A percentile compares a stretch with the other conserved stretches of the same genome.
phyloP scores from a whole-genome alignment of 2,797 vertebrate genomes.

The Macrochelys suwanniensis region DNA sequence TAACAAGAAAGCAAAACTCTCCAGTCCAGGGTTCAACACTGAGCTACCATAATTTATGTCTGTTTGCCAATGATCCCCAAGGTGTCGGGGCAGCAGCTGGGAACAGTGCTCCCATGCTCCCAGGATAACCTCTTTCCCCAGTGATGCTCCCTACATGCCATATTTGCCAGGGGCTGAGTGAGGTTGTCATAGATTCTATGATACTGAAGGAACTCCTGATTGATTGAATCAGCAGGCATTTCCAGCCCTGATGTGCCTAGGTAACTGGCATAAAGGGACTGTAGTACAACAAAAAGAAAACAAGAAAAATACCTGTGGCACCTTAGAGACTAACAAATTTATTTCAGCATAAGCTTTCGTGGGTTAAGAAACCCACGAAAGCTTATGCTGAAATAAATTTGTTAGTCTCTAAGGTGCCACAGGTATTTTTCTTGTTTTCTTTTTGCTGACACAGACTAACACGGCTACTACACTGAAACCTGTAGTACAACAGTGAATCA shows the following conservation, averaged over 20 bases:
- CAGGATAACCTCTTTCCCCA: background rate
- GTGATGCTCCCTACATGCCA: background rate
- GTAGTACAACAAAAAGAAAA: background rate
- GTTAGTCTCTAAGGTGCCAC: too few species aligned
- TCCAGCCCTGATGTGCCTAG: background rate
- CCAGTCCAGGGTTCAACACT: background rate
- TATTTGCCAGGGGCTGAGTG: background rate
- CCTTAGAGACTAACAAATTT: too few species aligned
- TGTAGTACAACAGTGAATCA: background rate
- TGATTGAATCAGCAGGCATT: background rate
- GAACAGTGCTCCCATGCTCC: background rate
- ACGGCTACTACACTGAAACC: too few species aligned
- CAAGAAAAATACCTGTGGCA: too few species aligned
- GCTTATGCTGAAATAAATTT: too few species aligned
- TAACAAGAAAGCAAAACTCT: background rate
- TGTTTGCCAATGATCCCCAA: background rate
- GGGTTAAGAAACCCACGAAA: too few species aligned
- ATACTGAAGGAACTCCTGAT: background rate
- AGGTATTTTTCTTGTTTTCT: too few species aligned
- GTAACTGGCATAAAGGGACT: background rate
- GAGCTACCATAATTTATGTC: background rate
- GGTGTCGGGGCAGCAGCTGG: background rate
- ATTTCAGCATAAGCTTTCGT: too few species aligned
- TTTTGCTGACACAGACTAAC: too few species aligned
- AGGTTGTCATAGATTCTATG: fast-evolving